phyloP scores from a whole-genome alignment of 2,888 invertebrate species.

The Heliconius cydno region DNA sequence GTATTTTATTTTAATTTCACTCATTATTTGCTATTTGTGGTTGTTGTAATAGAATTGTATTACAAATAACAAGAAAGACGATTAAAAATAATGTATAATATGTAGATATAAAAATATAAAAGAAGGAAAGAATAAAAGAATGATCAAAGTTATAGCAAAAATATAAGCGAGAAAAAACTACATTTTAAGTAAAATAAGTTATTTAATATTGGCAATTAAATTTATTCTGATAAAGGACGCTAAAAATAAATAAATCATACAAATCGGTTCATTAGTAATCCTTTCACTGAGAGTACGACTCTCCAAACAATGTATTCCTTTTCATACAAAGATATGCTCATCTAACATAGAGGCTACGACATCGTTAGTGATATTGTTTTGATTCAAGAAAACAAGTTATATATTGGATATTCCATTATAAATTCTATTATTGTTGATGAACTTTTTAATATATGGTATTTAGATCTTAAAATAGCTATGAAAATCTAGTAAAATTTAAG shows the following conservation, averaged over 20 bases:
- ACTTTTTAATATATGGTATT: background rate
- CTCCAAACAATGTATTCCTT: conserved; percentile 18
- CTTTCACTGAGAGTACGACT: conserved; percentile 26
- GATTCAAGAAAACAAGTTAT: conserved; percentile 24
- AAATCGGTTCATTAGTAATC: conserved; percentile 40
- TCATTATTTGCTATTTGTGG: no score
- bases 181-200: no score
- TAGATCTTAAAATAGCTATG: background rate
- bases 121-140: no score
- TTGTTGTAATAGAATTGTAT: no score
- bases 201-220: background rate
- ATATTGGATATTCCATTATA: conserved; percentile 7
- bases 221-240: background rate
- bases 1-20: no score
- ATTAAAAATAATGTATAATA: no score
- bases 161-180: no score
- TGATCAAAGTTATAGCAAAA: no score
- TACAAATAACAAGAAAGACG: no score
- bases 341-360: conserved; percentile 34
- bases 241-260: conserved; percentile 28
- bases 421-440: background rate
- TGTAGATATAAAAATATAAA: no score
- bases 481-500: no score
- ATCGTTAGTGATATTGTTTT: conserved; percentile 34
- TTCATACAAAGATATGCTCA: conserved; percentile 37